Conservation (phyloP, 2,888 invertebrate genomes). For the Girardia tigrina region DNA sequence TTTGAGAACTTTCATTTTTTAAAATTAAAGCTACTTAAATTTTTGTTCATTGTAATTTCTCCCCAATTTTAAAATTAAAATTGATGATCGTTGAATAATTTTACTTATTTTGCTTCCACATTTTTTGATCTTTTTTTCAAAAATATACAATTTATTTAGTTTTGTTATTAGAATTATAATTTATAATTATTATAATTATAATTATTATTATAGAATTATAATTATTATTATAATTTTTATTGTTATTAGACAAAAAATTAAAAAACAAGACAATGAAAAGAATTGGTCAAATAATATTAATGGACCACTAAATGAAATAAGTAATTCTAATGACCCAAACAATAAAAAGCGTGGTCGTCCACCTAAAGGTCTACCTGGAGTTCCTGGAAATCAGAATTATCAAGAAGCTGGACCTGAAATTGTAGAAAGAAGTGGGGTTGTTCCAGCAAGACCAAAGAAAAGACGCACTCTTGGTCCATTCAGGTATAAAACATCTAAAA, state of each 20-base stretch:
- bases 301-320: background rate
- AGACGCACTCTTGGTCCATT: conserved; percentile 10
- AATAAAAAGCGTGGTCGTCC: background rate
- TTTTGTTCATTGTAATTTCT: too few relatives aligned
- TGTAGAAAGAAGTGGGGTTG: conserved; percentile 27
- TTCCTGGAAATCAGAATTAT: background rate
- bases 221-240: too few relatives aligned
- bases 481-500: background rate
- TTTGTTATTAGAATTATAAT: too few relatives aligned
- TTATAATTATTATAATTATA: too few relatives aligned
- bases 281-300: conserved; percentile 1
- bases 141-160: too few relatives aligned
- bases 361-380: background rate
- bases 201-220: too few relatives aligned
- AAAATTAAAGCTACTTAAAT: too few relatives aligned
- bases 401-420: conserved; percentile 7
- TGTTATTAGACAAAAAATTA: background rate
- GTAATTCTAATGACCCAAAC: background rate
- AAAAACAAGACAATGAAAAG: background rate
- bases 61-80: too few relatives aligned
- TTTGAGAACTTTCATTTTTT: too few relatives aligned
- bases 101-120: too few relatives aligned
- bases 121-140: too few relatives aligned
- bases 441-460: conserved; percentile 31
- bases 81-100: too few relatives aligned